Evolutionary conservation across 2,113 vertebrate species (phyloP).

Genomic region (Haliaeetus leucogaster): DNA sequence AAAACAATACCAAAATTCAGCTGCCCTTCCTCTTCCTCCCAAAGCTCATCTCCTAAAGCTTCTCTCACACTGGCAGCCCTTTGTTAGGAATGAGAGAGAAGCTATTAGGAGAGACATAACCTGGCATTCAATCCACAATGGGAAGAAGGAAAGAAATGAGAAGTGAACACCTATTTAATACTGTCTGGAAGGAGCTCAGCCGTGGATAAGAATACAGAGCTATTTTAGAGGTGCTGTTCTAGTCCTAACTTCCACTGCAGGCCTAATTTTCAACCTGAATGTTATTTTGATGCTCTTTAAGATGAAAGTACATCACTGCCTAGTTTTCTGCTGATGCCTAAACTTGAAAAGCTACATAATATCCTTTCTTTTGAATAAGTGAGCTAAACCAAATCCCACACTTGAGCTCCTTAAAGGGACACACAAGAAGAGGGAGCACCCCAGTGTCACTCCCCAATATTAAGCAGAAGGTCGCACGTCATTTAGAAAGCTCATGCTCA

Average conservation of each 20-base stretch:
- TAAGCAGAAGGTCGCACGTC: not conserved
- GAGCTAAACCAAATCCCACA: not conserved
- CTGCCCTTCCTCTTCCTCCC: not conserved
- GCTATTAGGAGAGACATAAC: not conserved
- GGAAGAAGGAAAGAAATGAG: not conserved
- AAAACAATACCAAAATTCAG: not conserved
- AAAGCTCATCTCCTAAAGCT: not conserved
- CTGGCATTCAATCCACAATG: not conserved
- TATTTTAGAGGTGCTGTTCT: not conserved
- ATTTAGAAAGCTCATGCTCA: not conserved
- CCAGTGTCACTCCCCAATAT: not conserved
- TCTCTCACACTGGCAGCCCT: not conserved
- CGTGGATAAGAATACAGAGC: not conserved
- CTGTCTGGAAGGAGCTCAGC: not conserved
- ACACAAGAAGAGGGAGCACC: not conserved
- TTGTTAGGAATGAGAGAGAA: not conserved
- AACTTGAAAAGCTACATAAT: not conserved
- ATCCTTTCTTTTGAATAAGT: not conserved
- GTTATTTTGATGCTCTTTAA: not conserved
- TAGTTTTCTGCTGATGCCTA: not conserved
- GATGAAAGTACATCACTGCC: not conserved
- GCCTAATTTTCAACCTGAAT: not conserved
- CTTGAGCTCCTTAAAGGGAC: not conserved
- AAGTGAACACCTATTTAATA: not conserved
- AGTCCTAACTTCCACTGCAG: not conserved